These are phyloP conservation scores for Panzeria rudis DNA, from an alignment of 2,888 invertebrate species.

Conservation along the genomic window DNA sequence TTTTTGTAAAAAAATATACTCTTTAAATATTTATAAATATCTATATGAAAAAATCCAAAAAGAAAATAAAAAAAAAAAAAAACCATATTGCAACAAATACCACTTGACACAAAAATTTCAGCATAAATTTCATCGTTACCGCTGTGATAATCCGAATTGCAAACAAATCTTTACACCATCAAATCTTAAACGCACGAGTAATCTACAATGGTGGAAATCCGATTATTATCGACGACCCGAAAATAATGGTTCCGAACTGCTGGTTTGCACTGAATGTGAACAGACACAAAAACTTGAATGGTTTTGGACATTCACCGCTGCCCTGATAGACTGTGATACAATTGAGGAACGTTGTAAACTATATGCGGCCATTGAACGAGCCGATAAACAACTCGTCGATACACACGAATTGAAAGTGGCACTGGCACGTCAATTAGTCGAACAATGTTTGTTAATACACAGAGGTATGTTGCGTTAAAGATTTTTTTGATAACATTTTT, in stretches of 20 bases:
- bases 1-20: constrained; percentile 21
- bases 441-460: constrained; percentile 77
- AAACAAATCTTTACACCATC: constrained; percentile 77
- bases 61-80: constrained; percentile 27
- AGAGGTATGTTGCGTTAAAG: constrained; percentile 74
- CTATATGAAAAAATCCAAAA: constrained; percentile 16
- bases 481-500: not conserved
- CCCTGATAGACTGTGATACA: constrained; percentile 76
- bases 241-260: constrained; percentile 75
- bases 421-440: constrained; percentile 76
- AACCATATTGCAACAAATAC: constrained; percentile 70
- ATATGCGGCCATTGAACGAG: constrained; percentile 76
- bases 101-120: constrained; percentile 73
- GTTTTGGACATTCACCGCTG: constrained; percentile 77
- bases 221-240: constrained; percentile 75
- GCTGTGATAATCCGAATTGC: constrained; percentile 78
- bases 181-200: constrained; percentile 75
- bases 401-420: constrained; percentile 76
- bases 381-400: constrained; percentile 76
- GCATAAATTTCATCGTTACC: constrained; percentile 79
- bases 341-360: constrained; percentile 77
- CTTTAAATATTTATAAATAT: constrained; percentile 8
- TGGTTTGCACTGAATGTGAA: constrained; percentile 75
- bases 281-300: constrained; percentile 77
- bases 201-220: constrained; percentile 77